phyloP scores from a whole-genome alignment of 2,888 invertebrate species.

The Luperina nickerlii region DNA sequence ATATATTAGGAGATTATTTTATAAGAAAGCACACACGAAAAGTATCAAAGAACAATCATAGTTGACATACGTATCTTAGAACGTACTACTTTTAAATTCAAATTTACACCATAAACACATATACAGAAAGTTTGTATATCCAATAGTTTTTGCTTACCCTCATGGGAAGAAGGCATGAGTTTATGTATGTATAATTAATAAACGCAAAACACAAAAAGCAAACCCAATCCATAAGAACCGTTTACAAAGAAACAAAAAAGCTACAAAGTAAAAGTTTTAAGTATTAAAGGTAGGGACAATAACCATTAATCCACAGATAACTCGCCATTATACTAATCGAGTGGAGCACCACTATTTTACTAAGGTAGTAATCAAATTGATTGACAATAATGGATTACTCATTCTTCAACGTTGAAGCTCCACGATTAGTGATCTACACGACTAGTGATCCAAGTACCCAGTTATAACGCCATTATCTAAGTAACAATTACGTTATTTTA shows the following conservation, averaged over 20 bases:
- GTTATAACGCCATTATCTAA: not conserved
- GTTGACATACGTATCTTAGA: too few relatives aligned
- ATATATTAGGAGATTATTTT: too few relatives aligned
- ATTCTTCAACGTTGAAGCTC: constrained; percentile 32
- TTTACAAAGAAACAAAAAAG: not conserved
- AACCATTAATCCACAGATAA: constrained; percentile 59
- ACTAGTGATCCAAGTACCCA: not conserved
- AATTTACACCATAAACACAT: too few relatives aligned
- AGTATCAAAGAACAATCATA: too few relatives aligned
- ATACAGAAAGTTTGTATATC: too few relatives aligned
- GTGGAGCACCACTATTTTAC: constrained; percentile 55
- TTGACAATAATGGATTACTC: constrained; percentile 71
- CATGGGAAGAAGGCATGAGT: not conserved
- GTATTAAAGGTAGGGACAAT: constrained; percentile 34
- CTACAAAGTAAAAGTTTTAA: constrained; percentile 42
- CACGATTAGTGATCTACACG: too few relatives aligned
- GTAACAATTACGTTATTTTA: not conserved
- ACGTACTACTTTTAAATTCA: too few relatives aligned
- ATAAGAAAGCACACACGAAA: too few relatives aligned
- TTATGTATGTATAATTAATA: not conserved
- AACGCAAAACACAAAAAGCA: not conserved
- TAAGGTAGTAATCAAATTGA: constrained; percentile 66
- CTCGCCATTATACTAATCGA: constrained; percentile 66
- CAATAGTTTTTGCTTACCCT: too few relatives aligned
- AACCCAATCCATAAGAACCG: not conserved